A percentile compares a stretch with the other conserved stretches of the same genome.
These are phyloP conservation scores for Sebastes iracundus DNA, from an alignment of 2,797 vertebrate species.

Conservation along the genomic window DNA sequence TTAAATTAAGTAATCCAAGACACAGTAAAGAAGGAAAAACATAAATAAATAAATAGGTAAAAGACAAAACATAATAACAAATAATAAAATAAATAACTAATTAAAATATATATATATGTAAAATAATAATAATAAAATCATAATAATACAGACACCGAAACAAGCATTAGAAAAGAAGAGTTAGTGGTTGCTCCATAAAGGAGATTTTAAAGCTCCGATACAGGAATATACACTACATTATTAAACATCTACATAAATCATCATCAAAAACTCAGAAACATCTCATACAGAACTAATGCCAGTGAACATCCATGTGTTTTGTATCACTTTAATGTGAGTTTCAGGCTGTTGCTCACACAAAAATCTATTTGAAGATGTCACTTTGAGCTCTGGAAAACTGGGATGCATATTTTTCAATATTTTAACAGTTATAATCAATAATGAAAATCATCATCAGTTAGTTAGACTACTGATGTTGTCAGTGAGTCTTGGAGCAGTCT, in stretches of 20 bases:
- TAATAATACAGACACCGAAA: too few species aligned
- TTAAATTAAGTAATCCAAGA: too few species aligned
- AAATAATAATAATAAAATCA: too few species aligned
- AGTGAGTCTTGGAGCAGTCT: background rate
- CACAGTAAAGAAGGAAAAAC: too few species aligned
- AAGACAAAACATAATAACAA: too few species aligned
- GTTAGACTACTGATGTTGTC: background rate
- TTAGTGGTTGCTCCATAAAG: background rate
- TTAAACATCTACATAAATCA: background rate
- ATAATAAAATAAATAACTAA: too few species aligned
- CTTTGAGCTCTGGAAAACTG: background rate
- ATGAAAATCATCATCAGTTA: background rate
- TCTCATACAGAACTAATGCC: background rate
- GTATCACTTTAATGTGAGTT: background rate
- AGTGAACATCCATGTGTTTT: background rate
- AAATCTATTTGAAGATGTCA: background rate
- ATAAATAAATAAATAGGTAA: too few species aligned
- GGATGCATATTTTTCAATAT: background rate
- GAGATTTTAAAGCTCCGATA: background rate
- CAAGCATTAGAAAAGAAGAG: too few species aligned
- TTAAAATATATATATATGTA: too few species aligned
- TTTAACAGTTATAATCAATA: background rate
- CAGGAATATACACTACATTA: background rate
- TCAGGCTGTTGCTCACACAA: background rate
- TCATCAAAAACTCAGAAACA: background rate